phyloP scores from a whole-genome alignment of 2,113 vertebrate species.

The Chloropsis hardwickii region DNA sequence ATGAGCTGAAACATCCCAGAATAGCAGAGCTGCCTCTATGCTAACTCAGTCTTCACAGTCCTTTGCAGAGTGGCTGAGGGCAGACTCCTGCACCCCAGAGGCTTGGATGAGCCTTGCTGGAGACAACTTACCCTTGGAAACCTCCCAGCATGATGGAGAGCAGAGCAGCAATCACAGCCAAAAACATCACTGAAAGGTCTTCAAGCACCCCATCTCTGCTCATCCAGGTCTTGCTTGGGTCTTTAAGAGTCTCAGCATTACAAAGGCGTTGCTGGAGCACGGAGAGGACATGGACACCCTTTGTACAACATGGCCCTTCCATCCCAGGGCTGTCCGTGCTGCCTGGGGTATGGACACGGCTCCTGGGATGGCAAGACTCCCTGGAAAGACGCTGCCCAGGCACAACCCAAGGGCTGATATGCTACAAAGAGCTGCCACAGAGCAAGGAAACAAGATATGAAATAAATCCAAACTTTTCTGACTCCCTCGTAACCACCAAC shows the following conservation, averaged over 20 bases:
- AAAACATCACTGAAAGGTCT: background rate
- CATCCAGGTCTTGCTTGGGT: background rate
- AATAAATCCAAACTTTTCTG: slow-evolving; percentile 51
- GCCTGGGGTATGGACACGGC: fast-evolving
- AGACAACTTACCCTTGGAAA: background rate
- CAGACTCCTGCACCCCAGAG: background rate
- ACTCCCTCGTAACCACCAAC: slow-evolving; percentile 34
- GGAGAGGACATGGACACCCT: background rate
- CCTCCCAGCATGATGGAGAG: background rate
- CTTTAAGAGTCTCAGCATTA: background rate
- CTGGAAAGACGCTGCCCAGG: background rate
- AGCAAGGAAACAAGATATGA: background rate
- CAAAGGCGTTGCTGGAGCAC: background rate
- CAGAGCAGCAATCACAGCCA: background rate
- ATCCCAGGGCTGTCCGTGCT: background rate
- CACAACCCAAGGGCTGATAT: fast-evolving
- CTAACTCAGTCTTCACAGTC: background rate
- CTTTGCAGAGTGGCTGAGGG: background rate
- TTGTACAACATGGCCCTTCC: background rate
- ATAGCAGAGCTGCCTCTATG: background rate
- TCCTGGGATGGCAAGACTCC: background rate
- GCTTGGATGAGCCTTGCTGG: fast-evolving
- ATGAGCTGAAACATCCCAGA: background rate
- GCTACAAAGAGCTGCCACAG: background rate
- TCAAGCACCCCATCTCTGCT: background rate